Percentiles rank a stretch among this genome's conserved stretches.
phyloP scores from a whole-genome alignment of 2,888 invertebrate species.

The Gryllus longicercus region DNA sequence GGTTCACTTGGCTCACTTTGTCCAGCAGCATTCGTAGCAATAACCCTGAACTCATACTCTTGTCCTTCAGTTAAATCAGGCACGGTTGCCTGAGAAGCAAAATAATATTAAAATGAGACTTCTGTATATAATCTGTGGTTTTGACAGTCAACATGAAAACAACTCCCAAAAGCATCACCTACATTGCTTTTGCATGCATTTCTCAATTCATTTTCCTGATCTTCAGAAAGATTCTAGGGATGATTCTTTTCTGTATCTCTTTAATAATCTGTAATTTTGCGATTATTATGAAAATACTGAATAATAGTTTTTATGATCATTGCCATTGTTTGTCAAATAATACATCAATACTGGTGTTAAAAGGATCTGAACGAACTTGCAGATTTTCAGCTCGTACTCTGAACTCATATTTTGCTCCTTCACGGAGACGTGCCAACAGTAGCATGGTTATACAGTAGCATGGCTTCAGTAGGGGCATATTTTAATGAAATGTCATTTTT shows the following conservation, averaged over 20 bases:
- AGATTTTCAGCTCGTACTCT: slow-evolving; percentile 92
- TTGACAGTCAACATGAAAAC: no score
- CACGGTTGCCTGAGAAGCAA: slow-evolving; percentile 63
- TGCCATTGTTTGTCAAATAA: no score
- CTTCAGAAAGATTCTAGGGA: no score
- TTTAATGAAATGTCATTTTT: no score
- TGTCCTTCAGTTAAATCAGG: slow-evolving; percentile 89
- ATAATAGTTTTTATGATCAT: no score
- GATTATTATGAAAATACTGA: no score
- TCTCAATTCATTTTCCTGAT: no score
- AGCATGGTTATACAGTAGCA: slow-evolving; percentile 63
- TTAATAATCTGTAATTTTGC: no score
- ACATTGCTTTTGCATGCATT: no score
- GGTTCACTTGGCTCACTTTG: slow-evolving; percentile 93
- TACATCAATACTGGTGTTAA: slow-evolving; percentile 64
- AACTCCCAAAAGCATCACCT: no score
- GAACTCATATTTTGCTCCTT: slow-evolving; percentile 95
- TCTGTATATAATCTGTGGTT: neutral
- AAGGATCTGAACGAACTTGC: slow-evolving; percentile 89
- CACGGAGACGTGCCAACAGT: slow-evolving; percentile 87
- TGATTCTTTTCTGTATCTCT: no score
- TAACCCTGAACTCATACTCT: slow-evolving; percentile 94
- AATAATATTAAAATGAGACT: slow-evolving; percentile 3
- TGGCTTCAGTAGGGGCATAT: no score
- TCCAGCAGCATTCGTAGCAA: slow-evolving; percentile 93